Base-by-base conservation (phyloP, 2,888 invertebrate species). In the Polydesmus complanatus region DNA sequence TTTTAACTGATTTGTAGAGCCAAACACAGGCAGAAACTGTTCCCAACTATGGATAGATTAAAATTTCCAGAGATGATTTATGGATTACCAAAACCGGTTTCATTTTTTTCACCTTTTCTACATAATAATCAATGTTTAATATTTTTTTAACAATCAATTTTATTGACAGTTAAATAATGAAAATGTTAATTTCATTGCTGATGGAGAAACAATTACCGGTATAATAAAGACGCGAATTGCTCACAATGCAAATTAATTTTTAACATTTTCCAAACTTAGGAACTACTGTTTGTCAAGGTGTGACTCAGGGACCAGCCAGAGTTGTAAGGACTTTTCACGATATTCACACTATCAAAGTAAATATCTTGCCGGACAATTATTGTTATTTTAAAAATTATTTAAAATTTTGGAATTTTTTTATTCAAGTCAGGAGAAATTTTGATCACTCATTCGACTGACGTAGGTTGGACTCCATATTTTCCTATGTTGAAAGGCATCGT, bases 381-480 rank as follows among this genome's bases (percentile, higher is more conserved):
- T n/a, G n/a, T n/a, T n/a, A n/a, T n/a, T n/a, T n/a, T n/a, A n/a
- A n/a, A n/a, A n/a, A n/a, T n/a, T n/a, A n/a, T n/a, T n/a, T n/a
- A n/a, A n/a, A n/a, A n/a, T n/a, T n/a, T n/a, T n/a, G n/a, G n/a
- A n/a, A n/a, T n/a, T n/a, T n/a, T n/a, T n/a, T n/a, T n/a, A n/a
- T n/a, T n/a, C n/a, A n/a, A 78, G 68, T 71, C 74, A 65, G 86
- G 86, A 1, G 89, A 90, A 69, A 79, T 90, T 64, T 75, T 90
- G 65, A 82, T 90, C 65, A 86, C 88, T 0, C 79, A 79, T 66
- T 80, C 81, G 51, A 88, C 88, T 0, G 88, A 89, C 70, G 83
- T 89, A 65, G 88, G 85, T 1, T 90, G 89, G 89, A 83, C 85
- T 1, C 88, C 88, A 0, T 88, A 88, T 74, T 89, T 89, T 72